Evolutionary conservation across 2,113 vertebrate genomes (phyloP).

Genomic region (Cariama cristata): DNA sequence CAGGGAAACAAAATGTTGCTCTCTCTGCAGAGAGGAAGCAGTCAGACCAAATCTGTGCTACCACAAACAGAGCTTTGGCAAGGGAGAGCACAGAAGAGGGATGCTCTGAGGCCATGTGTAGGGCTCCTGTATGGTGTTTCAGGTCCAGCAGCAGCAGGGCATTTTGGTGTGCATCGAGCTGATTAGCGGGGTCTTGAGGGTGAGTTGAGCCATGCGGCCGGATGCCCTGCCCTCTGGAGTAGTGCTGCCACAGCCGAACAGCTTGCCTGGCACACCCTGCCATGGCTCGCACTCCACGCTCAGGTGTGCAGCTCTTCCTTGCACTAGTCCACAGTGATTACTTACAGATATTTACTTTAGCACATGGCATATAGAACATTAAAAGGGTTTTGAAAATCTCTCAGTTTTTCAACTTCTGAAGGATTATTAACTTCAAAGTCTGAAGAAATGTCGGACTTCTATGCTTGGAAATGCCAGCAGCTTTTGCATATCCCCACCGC

Average conservation of each 20-base stretch:
- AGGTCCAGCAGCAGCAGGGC: not conserved
- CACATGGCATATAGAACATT: conserved; percentile 80
- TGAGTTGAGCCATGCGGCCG: not conserved
- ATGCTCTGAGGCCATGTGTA: not conserved
- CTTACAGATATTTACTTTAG: conserved; percentile 77
- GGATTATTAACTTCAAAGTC: conserved; percentile 98
- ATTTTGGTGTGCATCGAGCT: not conserved
- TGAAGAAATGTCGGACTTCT: conserved; percentile 93
- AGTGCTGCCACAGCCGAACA: not conserved
- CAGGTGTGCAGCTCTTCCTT: not conserved
- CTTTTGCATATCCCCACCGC: conserved; percentile 87
- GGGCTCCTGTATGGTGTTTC: accelerated
- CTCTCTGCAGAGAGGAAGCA: not conserved
- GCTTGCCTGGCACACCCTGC: not conserved
- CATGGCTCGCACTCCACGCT: accelerated
- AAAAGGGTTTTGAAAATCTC: conserved; percentile 78
- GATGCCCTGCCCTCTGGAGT: accelerated
- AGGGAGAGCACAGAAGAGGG: not conserved
- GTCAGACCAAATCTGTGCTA: not conserved
- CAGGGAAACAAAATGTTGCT: not conserved
- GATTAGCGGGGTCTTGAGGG: accelerated
- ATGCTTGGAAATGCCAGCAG: conserved; percentile 96
- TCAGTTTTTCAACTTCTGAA: conserved; percentile 88
- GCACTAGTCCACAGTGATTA: conserved; percentile 19
- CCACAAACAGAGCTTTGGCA: not conserved